These are phyloP conservation scores for Apoda limacodes DNA, from an alignment of 2,888 invertebrate species.

Conservation along the genomic window DNA sequence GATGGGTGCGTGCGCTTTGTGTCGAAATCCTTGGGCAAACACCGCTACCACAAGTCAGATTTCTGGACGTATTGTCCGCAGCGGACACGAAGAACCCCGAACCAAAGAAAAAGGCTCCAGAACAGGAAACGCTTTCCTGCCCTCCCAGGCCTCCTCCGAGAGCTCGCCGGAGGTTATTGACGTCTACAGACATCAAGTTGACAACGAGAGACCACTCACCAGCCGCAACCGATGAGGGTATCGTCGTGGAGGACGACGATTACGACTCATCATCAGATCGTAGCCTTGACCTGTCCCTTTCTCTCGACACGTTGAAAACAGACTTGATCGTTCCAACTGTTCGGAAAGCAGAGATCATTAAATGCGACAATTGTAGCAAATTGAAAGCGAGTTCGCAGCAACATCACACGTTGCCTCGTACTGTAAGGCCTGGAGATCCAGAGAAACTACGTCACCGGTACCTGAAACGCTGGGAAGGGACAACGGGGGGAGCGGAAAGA, in stretches of 20 bases:
- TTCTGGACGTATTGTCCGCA: constrained; percentile 76
- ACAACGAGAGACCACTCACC: constrained; percentile 56
- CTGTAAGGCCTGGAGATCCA: constrained; percentile 44
- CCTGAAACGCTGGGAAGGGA: constrained; percentile 59
- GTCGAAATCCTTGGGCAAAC: constrained; percentile 81
- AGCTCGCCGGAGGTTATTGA: constrained; percentile 51
- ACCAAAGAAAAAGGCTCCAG: constrained; percentile 48
- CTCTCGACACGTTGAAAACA: constrained; percentile 61
- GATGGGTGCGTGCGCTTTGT: constrained; percentile 81
- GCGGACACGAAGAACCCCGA: constrained; percentile 59
- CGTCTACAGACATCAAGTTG: constrained; percentile 49
- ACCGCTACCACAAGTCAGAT: constrained; percentile 77
- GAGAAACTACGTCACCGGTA: constrained; percentile 55
- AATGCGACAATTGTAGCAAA: constrained; percentile 61
- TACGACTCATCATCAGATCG: constrained; percentile 68
- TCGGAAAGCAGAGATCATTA: constrained; percentile 53
- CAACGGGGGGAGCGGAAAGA: constrained; percentile 48
- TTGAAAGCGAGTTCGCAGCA: constrained; percentile 35
- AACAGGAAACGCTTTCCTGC: constrained; percentile 41
- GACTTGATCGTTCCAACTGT: constrained; percentile 54
- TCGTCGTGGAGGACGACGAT: constrained; percentile 66
- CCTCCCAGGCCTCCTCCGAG: constrained; percentile 58
- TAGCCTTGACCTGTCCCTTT: constrained; percentile 64
- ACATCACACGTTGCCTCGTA: constrained; percentile 58
- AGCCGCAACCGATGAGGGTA: constrained; percentile 65